Conservation (phyloP, 2,888 invertebrate species). For the Torymus texanus region DNA sequence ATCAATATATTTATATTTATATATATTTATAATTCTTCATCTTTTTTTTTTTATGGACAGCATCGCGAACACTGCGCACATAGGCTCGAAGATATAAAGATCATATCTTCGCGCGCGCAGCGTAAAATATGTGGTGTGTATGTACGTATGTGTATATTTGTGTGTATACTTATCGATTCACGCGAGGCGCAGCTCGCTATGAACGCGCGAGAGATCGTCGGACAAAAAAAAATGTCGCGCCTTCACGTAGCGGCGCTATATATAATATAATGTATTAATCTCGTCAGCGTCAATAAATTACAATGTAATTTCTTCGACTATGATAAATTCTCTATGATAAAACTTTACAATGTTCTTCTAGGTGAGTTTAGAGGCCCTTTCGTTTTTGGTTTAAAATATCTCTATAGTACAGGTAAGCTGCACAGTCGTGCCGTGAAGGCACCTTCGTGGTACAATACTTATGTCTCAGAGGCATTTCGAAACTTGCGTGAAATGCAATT, state of each 20-base stretch:
- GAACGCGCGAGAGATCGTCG: not conserved
- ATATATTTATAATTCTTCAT: no score
- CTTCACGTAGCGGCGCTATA: not conserved
- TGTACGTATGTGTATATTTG: not conserved
- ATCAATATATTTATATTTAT: constrained; percentile 20
- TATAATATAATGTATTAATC: not conserved
- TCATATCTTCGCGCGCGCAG: not conserved
- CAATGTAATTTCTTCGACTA: not conserved
- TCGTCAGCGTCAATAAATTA: not conserved
- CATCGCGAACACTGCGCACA: constrained; percentile 68
- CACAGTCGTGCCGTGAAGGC: not conserved
- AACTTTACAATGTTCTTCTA: constrained; percentile 6
- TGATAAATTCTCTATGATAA: constrained; percentile 16
- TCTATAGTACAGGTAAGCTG: not conserved
- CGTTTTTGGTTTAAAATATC: not conserved
- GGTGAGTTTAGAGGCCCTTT: no score
- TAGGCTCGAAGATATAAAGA: not conserved
- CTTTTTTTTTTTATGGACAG: constrained; percentile 28
- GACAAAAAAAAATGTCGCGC: not conserved
- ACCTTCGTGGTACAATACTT: not conserved
- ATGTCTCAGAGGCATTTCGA: not conserved
- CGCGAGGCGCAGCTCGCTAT: not conserved
- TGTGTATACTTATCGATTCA: not conserved
- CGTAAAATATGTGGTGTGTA: constrained; percentile 17
- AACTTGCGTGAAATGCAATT: not conserved